These are phyloP conservation scores for Drosophila murphyi DNA, from an alignment of 1,140 invertebrate species.

Conservation along the genomic window DNA sequence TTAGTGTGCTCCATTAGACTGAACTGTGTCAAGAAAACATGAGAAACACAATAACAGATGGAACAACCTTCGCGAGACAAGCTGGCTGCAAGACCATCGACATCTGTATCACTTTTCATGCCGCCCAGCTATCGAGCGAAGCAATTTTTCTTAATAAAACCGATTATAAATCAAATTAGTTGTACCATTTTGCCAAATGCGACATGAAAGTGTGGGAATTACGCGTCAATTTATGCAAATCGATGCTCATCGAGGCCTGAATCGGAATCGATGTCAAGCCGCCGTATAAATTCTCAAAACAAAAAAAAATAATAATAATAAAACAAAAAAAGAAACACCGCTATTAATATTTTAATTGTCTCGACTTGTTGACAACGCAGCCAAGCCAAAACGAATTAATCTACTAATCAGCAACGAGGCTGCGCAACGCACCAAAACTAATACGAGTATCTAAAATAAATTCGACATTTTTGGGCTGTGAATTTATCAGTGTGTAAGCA, in stretches of 20 bases:
- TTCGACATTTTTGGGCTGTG: conserved; percentile 30
- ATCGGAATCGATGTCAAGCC: conserved; percentile 27
- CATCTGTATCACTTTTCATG: conserved; percentile 39
- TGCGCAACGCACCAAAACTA: conserved; percentile 42
- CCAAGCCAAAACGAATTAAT: conserved; percentile 58
- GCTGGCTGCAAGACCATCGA: conserved; percentile 6
- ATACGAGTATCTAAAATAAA: neutral
- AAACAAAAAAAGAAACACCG: conserved; percentile 9
- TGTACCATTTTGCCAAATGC: conserved; percentile 76
- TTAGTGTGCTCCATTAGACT: too few species aligned
- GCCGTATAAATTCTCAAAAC: conserved; percentile 36
- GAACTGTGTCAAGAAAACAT: neutral
- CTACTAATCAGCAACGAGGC: conserved; percentile 74
- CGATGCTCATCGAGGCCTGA: conserved; percentile 26
- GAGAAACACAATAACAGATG: neutral
- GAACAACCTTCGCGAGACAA: conserved; percentile 20
- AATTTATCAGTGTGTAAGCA: conserved; percentile 21
- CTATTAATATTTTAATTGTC: conserved; percentile 79
- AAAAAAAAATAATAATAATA: conserved; percentile 20
- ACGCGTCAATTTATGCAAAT: conserved; percentile 77
- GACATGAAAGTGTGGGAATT: conserved; percentile 78
- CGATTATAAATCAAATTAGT: conserved; percentile 73
- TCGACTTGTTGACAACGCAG: conserved; percentile 71
- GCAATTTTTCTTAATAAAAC: conserved; percentile 73
- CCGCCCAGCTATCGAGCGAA: conserved; percentile 19